Conservation (phyloP, 2,888 invertebrate species). For the Mythimna lalbum region DNA sequence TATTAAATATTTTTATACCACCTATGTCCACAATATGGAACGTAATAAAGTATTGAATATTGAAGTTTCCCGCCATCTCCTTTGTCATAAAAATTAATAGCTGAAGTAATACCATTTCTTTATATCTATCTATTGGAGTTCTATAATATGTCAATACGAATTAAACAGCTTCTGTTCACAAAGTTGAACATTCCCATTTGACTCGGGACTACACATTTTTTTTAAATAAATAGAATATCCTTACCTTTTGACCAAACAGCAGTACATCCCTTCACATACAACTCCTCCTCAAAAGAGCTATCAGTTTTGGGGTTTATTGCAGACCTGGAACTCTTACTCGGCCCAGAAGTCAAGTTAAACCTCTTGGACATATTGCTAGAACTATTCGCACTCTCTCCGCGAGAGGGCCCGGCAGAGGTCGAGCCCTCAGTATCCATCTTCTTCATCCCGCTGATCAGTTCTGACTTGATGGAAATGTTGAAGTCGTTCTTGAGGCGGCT, state of each 20-base stretch:
- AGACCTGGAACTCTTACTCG: constrained; percentile 67
- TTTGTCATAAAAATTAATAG: no score
- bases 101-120: no score
- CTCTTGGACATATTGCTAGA: constrained; percentile 87
- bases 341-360: constrained; percentile 77
- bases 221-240: background rate
- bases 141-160: no score
- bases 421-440: constrained; percentile 76
- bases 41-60: no score
- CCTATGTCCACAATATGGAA: no score
- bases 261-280: constrained; percentile 96
- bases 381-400: constrained; percentile 84
- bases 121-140: no score
- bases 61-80: no score
- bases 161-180: no score
- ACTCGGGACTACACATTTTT: no score
- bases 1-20: no score
- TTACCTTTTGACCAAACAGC: constrained; percentile 95
- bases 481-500: constrained; percentile 86
- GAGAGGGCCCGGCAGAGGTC: constrained; percentile 76
- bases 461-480: constrained; percentile 86
- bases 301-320: constrained; percentile 84
- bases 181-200: no score
- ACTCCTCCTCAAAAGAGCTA: constrained; percentile 94
- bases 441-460: constrained; percentile 76